Evolutionary conservation across 2,113 vertebrate species (phyloP).

Genomic region (Alligator sinensis): DNA sequence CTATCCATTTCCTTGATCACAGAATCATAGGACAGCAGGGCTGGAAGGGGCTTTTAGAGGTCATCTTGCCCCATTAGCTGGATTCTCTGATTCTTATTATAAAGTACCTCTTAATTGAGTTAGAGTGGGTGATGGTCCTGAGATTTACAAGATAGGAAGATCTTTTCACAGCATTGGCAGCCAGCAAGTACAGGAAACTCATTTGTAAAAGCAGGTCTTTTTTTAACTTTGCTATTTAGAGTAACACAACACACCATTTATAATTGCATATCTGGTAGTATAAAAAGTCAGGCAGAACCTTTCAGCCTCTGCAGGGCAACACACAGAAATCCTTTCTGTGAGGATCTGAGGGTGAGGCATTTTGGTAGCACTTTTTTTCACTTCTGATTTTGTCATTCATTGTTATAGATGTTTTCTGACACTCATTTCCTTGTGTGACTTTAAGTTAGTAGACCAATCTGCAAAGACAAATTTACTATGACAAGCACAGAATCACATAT

Average conservation of each 20-base stretch:
- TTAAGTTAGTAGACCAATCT: slow-evolving; percentile 47
- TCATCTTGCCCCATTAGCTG: not conserved
- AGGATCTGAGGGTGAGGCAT: not conserved
- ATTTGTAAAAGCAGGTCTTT: not conserved
- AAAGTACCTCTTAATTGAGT: not conserved
- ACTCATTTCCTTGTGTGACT: slow-evolving; percentile 49
- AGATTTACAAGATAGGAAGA: not conserved
- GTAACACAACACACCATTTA: not conserved
- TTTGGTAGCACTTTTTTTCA: slow-evolving; percentile 9
- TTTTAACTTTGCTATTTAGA: not conserved
- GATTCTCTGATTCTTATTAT: not conserved
- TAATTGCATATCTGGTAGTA: not conserved
- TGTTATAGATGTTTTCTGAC: slow-evolving; percentile 23
- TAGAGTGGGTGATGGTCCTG: not conserved
- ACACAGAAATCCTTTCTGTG: not conserved
- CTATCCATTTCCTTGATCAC: too few species aligned
- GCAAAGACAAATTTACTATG: not conserved
- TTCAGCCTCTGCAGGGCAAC: fast-evolving
- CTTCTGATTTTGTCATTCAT: slow-evolving; percentile 45
- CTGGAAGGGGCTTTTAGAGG: too few species aligned
- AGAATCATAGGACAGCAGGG: too few species aligned
- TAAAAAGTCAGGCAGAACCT: not conserved
- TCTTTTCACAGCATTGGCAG: not conserved
- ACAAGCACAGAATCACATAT: slow-evolving; percentile 28
- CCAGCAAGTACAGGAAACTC: not conserved